Evolutionary conservation across 1,140 invertebrate species (phyloP).

Genomic region (Pachyrhynchus sulphureomaculatus): DNA sequence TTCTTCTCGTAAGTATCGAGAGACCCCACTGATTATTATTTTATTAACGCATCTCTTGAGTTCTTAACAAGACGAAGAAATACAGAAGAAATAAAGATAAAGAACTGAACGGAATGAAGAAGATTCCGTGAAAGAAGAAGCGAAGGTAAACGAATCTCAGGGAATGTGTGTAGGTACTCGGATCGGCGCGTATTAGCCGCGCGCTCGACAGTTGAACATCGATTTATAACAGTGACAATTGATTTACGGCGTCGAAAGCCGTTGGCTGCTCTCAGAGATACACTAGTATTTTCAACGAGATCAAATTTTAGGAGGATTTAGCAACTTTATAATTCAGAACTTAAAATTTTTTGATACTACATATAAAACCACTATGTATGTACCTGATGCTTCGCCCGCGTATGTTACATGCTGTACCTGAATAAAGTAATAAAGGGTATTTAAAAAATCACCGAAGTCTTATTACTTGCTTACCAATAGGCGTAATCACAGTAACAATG

Average conservation of each 20-base stretch:
- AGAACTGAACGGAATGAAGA: constrained; percentile 2
- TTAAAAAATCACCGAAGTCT: no score
- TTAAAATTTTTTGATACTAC: no score
- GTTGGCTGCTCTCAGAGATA: constrained; percentile 46
- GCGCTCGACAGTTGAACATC: constrained; percentile 50
- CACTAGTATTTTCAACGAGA: constrained; percentile 14
- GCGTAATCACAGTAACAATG: no score
- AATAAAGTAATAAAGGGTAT: no score
- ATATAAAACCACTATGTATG: no score
- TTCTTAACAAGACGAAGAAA: background rate
- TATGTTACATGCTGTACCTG: no score
- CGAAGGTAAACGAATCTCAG: constrained; percentile 49
- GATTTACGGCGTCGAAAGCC: constrained; percentile 48
- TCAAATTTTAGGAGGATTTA: background rate
- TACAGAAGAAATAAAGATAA: constrained; percentile 1
- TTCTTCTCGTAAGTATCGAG: no score
- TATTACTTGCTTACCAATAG: no score
- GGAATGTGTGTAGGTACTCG: constrained; percentile 50
- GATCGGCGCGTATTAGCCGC: constrained; percentile 46
- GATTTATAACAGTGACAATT: constrained; percentile 53
- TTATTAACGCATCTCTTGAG: background rate
- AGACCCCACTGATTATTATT: no score
- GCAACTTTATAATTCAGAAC: no score
- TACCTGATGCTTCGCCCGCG: no score
- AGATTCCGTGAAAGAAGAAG: constrained; percentile 20